These are phyloP conservation scores for Thamnophis elegans DNA, from an alignment of 2,797 vertebrate genomes.

Conservation along the genomic window DNA sequence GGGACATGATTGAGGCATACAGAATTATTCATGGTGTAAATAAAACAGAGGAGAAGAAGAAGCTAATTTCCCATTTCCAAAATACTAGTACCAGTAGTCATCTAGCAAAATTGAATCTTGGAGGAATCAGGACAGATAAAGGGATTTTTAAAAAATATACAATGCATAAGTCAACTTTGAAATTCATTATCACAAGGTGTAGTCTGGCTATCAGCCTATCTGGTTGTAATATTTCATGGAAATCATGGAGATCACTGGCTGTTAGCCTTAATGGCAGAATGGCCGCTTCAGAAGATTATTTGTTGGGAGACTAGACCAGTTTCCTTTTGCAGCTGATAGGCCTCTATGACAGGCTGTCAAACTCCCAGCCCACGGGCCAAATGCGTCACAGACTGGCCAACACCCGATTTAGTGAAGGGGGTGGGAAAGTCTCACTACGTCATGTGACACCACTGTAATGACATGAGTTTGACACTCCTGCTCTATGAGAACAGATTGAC, in stretches of 20 bases:
- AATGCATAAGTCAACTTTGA: background rate
- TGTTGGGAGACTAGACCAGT: background rate
- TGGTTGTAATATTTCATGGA: background rate
- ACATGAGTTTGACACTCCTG: too few relatives aligned
- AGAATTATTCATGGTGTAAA: background rate
- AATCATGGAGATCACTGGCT: background rate
- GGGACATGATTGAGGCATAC: background rate
- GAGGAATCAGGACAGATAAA: background rate
- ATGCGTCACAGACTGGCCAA: too few relatives aligned
- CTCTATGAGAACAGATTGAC: too few relatives aligned
- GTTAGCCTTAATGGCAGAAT: background rate
- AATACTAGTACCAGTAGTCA: background rate
- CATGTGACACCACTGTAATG: too few relatives aligned
- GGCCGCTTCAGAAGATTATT: background rate
- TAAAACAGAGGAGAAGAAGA: background rate
- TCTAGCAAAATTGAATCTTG: background rate
- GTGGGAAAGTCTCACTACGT: too few relatives aligned
- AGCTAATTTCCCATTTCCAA: background rate
- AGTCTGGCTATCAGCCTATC: background rate
- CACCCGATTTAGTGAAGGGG: too few relatives aligned
- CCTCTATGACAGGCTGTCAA: too few relatives aligned
- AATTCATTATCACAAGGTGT: background rate
- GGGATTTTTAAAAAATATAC: background rate
- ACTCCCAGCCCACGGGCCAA: fast-evolving
- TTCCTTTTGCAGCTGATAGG: too few relatives aligned